A percentile compares a stretch with the other conserved stretches of the same genome.
phyloP scores from a whole-genome alignment of 30 jellyfish, hydroid and myxozoan genomes.

The Aurelia sp. region DNA sequence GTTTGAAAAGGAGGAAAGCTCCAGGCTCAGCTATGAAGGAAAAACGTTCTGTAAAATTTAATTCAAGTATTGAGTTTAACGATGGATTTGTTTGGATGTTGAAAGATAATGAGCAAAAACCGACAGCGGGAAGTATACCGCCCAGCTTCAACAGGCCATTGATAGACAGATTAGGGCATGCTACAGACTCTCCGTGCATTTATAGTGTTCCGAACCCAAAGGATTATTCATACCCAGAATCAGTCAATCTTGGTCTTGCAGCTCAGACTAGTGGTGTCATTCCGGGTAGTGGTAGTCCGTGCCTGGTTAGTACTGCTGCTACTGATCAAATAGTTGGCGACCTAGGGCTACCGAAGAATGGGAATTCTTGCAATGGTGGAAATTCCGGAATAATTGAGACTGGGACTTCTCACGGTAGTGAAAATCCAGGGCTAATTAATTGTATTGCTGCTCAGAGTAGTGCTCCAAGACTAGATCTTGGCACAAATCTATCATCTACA shows the following conservation, averaged over 20 bases:
- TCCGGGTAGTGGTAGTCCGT: too few relatives aligned
- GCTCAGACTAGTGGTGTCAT: background rate
- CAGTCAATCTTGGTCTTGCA: conserved; percentile 45
- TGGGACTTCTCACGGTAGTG: too few relatives aligned
- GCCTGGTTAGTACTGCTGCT: too few relatives aligned
- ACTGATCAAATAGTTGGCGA: too few relatives aligned
- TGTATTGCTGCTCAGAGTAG: too few relatives aligned
- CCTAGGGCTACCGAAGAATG: too few relatives aligned
- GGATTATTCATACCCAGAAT: conserved; percentile 78
- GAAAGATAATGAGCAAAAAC: conserved; percentile 70
- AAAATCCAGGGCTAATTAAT: too few relatives aligned
- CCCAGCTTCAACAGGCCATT: background rate
- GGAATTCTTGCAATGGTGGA: too few relatives aligned
- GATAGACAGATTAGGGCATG: background rate
- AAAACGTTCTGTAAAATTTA: conserved; percentile 85
- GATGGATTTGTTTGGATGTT: conserved; percentile 86
- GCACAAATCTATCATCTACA: too few relatives aligned
- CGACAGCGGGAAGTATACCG: background rate
- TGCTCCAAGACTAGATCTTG: too few relatives aligned
- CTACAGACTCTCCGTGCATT: background rate
- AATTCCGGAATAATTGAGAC: too few relatives aligned
- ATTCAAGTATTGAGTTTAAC: conserved; percentile 80
- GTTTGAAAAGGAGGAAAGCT: conserved; percentile 50
- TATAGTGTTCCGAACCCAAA: background rate
- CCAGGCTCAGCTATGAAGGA: conserved; percentile 23